Evolutionary conservation across 2,797 vertebrate species (phyloP), one percentile per base, ranked within the genome.

Genomic region (Coregonus ussuriensis): DNA sequence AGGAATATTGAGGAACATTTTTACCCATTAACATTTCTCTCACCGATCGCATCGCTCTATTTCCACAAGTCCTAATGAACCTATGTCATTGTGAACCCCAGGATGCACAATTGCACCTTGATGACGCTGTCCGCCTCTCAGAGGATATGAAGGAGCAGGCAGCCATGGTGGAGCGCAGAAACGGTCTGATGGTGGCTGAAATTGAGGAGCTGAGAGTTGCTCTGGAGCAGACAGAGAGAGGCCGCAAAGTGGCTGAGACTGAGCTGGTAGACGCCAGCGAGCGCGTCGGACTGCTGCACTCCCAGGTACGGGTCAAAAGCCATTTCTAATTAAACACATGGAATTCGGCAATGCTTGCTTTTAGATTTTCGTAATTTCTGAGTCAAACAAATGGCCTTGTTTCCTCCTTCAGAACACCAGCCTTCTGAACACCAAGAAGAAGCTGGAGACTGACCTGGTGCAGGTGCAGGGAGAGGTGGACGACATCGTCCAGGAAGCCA

Each of bases 81-180:
- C 25, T 25, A 25, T 25, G 25, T 74, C 1, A 21, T 37, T 6
- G 56, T 59, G n/a, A 59, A 3, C 7, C 18, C 63, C 6, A 94
- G 94, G 95, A 95, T 53, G 88, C 91, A 74, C 93, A 95, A 83
- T 74, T 95, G 72, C 94, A 93, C 59, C 86, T 95, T 71, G 93
- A 94, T 0, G 91, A 94, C 0, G 90, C 92, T 6, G 0, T 94
- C 0, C 89, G 93, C 0, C 29, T 91, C 14, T 89, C 93, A 71
- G 92, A 94, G 0, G 93, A 94, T 81, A 87, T 95, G 77, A 95
- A 95, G 82, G 94, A 95, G 85, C 95, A 95, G 83, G 84, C 94
- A 87, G 91, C 92, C 2, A 89, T 94, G 0, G 79, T 93, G 83
- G 94, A 94, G 79, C 91, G 87, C 85, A 91, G 94, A 69, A 93